Percentiles rank a stretch among this genome's conserved stretches.
Evolutionary conservation across 2,113 vertebrate genomes (phyloP).

Genomic region (Eleginops maclovinus): DNA sequence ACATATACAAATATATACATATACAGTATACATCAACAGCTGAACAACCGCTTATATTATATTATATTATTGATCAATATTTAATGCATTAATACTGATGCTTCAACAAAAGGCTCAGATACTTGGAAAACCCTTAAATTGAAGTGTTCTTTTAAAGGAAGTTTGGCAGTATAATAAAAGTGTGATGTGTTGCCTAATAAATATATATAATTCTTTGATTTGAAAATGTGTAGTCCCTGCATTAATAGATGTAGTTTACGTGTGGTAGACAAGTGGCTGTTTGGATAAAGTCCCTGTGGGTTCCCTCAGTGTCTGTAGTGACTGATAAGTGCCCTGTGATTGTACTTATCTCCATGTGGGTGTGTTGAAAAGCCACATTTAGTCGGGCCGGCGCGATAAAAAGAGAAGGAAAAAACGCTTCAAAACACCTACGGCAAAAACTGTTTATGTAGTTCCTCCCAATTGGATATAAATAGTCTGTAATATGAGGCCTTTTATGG

Average conservation of each 20-base stretch:
- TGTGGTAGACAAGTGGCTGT: constrained; percentile 34
- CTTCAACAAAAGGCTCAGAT: neutral
- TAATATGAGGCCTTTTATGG: constrained; percentile 70
- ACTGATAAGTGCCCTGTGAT: constrained; percentile 67
- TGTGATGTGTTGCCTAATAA: neutral
- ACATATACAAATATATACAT: too few relatives aligned
- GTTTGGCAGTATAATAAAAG: neutral
- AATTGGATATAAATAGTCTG: constrained; percentile 76
- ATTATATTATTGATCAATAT: too few relatives aligned
- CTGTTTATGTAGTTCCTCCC: constrained; percentile 76
- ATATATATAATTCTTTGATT: neutral
- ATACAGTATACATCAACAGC: too few relatives aligned
- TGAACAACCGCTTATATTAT: too few relatives aligned
- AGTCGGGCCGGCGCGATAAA: constrained; percentile 39
- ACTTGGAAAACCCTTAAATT: neutral
- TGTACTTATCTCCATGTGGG: constrained; percentile 72
- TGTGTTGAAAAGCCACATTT: constrained; percentile 60
- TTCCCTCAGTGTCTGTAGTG: constrained; percentile 60
- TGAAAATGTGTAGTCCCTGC: constrained; percentile 4
- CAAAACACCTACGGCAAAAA: constrained; percentile 60
- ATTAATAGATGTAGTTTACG: neutral
- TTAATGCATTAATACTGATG: neutral
- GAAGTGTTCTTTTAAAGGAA: neutral
- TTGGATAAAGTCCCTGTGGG: constrained; percentile 55
- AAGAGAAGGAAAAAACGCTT: constrained; percentile 25